A percentile compares a stretch with the other conserved stretches of the same genome.
Conservation (phyloP, 2,888 invertebrate species). For the Crepidodera aurea region DNA sequence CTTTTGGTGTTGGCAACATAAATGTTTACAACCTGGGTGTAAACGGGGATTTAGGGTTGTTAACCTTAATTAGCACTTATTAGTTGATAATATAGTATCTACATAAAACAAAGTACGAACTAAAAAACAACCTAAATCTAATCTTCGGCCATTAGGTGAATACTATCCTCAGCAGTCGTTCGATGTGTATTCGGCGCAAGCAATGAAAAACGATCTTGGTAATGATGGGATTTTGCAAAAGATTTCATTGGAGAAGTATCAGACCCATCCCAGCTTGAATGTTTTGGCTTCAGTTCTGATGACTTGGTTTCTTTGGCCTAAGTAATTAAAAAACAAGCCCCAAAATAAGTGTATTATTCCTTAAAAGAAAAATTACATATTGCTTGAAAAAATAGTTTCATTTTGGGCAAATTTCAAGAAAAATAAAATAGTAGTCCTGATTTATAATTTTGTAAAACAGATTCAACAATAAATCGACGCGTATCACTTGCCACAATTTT, state of each 20-base stretch:
- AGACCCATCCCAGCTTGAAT: conserved; percentile 56
- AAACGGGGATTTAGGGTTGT: too few relatives aligned
- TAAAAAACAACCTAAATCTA: conserved; percentile 41
- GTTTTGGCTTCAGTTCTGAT: conserved; percentile 54
- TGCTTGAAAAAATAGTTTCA: neutral
- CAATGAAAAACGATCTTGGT: conserved; percentile 64
- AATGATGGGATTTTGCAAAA: conserved; percentile 54
- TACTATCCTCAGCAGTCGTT: conserved; percentile 66
- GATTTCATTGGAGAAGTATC: conserved; percentile 54
- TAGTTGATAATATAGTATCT: conserved; percentile 12
- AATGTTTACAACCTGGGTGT: too few relatives aligned
- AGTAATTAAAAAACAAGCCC: neutral
- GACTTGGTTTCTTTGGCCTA: conserved; percentile 52
- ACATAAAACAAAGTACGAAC: too few relatives aligned
- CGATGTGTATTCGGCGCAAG: conserved; percentile 65
- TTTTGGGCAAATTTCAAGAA: too few relatives aligned
- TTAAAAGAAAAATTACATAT: neutral
- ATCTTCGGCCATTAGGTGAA: conserved; percentile 63
- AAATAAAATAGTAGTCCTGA: too few relatives aligned
- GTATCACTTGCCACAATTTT: too few relatives aligned
- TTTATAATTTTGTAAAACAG: too few relatives aligned
- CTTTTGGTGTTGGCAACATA: too few relatives aligned
- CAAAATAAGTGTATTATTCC: neutral
- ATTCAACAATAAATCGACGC: too few relatives aligned
- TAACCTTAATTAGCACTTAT: too few relatives aligned